Base-by-base conservation (phyloP, 2,888 invertebrate genomes). In the Athrips mouffetella region DNA sequence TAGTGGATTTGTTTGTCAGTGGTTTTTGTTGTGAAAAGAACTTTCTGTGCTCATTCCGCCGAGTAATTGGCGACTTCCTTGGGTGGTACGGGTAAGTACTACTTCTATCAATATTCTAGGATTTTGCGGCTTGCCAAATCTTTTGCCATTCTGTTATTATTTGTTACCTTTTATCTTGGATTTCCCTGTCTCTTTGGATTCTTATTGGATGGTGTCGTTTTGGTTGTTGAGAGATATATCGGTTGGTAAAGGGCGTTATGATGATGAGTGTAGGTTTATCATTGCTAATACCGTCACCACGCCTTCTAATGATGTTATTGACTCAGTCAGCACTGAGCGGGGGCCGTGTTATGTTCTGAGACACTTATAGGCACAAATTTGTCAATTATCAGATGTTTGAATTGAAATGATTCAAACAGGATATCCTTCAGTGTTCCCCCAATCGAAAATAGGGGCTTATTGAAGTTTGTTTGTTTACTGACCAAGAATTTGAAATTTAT, bases 31-130 rank as follows among this genome's bases (percentile, higher is more conserved):
- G 60, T 54, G 59, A 61, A 59, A 52, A 62, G 54, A 58, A 57
- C 59, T 68, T 67, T 60, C 60, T 67, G 78, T 75, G 72, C 58
- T 65, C 56, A 53, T 57, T 62, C 60, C 57, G 59, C 58, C 62
- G 54, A 69, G 67, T 73, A 75, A 73, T 74, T 78, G 76, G 78
- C 76, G 76, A 78, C 76, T 83, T 78, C 77, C 69, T 78, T 74
- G 76, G 76, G 76, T 73, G 79, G 70, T 80, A 73, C 79, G 76
- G 86, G 86, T 86, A 73, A 85, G 87, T 84, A 76, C 70, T 16
- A 35, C 63, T 73, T 73, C 63, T 67, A 74, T 68, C 69, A 75
- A 70, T 76, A 78, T 73, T 77, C 69, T 62, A 54, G 58, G 63
- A 60, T 63, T 66, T 69, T 67, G 62, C 57, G 52, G 62, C 59